A percentile compares a stretch with the other conserved stretches of the same genome.
Evolutionary conservation across 2,888 invertebrate species (phyloP).

Genomic region (Colletes collaris): DNA sequence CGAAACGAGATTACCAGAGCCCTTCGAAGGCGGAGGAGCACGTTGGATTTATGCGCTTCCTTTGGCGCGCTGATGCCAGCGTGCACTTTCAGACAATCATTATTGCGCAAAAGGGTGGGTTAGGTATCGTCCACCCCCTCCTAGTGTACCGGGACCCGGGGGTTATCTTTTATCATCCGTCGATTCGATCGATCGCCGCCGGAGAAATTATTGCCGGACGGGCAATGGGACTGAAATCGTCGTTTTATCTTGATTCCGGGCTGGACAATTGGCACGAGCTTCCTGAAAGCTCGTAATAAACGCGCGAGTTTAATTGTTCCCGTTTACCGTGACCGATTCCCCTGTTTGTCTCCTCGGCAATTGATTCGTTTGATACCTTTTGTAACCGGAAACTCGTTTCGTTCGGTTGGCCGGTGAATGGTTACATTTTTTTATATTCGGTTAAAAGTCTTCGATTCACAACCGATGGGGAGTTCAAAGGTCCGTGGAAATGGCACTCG

Average conservation of each 20-base stretch:
- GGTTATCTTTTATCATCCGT: slow-evolving; percentile 55
- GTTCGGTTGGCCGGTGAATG: neutral
- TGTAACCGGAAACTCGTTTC: neutral
- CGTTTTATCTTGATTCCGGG: slow-evolving; percentile 38
- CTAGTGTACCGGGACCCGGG: slow-evolving; percentile 21
- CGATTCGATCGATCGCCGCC: slow-evolving; percentile 54
- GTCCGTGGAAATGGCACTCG: neutral
- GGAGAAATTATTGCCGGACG: slow-evolving; percentile 47
- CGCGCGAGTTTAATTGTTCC: slow-evolving; percentile 7
- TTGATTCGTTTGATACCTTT: neutral
- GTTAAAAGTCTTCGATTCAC: neutral
- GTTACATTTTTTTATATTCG: neutral
- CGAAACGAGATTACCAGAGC: slow-evolving; percentile 69
- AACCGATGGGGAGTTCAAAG: neutral
- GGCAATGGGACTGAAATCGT: slow-evolving; percentile 10
- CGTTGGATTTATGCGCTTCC: slow-evolving; percentile 57
- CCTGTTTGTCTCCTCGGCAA: neutral
- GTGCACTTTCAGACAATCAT: slow-evolving; percentile 60
- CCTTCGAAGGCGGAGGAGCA: slow-evolving; percentile 52
- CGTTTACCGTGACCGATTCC: neutral
- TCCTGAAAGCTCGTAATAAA: slow-evolving; percentile 47
- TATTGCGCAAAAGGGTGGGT: slow-evolving; percentile 44
- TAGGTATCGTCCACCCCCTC: slow-evolving; percentile 39
- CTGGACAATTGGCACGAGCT: slow-evolving; percentile 56
- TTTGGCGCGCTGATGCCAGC: slow-evolving; percentile 36